Evolutionary conservation across 1,140 invertebrate species (phyloP).

Genomic region (Drosophila kepulauana): DNA sequence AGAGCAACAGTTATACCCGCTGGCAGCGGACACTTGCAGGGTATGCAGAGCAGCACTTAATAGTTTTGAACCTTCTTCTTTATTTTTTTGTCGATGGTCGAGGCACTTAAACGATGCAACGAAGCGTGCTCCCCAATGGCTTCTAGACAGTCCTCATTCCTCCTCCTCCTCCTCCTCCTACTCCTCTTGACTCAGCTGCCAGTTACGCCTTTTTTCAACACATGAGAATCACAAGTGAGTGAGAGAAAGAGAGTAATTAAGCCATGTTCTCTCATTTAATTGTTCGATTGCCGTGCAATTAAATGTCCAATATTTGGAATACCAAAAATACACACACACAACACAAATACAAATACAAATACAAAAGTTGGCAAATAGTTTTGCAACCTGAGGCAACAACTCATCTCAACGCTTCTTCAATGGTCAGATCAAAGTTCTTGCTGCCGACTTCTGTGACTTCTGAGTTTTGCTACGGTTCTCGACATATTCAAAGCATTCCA

Average conservation of each 20-base stretch:
- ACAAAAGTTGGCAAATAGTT: conserved; percentile 30
- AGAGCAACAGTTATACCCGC: conserved; percentile 16
- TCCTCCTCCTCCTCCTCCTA: background rate
- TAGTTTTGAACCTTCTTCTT: conserved; percentile 74
- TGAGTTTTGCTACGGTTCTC: conserved; percentile 60
- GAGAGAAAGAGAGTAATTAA: conserved; percentile 68
- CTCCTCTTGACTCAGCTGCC: conserved; percentile 11
- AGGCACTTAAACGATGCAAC: conserved; percentile 77
- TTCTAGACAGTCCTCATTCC: background rate
- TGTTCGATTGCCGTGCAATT: conserved; percentile 73
- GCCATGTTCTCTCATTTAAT: conserved; percentile 76
- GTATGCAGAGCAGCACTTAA: conserved; percentile 67
- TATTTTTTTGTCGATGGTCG: conserved; percentile 1
- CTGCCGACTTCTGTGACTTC: conserved; percentile 31
- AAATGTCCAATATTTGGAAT: conserved; percentile 76
- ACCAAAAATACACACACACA: conserved; percentile 33
- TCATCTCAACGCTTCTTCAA: background rate
- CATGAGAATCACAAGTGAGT: conserved; percentile 7
- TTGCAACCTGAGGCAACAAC: conserved; percentile 3
- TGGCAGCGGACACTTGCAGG: conserved; percentile 8
- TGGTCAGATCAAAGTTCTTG: conserved; percentile 63
- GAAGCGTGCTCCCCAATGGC: conserved; percentile 71
- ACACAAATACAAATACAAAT: conserved; percentile 12
- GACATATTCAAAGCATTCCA: conserved; percentile 70
- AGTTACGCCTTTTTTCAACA: conserved; percentile 58